Conservation (phyloP, 2,888 invertebrate species). For the Palloptera scutellata region DNA sequence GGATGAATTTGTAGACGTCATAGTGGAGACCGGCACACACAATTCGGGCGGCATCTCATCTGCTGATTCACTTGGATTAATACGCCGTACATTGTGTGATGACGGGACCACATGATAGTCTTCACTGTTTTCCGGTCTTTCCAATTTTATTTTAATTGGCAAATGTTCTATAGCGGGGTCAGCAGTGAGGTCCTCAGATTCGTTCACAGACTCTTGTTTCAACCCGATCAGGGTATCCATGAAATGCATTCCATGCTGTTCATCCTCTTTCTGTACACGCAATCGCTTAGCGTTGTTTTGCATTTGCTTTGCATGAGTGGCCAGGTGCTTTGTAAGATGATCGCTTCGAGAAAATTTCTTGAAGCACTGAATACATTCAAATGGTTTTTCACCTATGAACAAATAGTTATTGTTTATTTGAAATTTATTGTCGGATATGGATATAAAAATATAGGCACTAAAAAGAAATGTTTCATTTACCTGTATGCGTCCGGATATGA, state of each 20-base stretch:
- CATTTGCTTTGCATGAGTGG: slow-evolving; percentile 54
- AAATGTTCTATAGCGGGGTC: slow-evolving; percentile 28
- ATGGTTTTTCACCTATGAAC: slow-evolving; percentile 53
- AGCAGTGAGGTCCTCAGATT: slow-evolving; percentile 27
- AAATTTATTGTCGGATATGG: too few species aligned
- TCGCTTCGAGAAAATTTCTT: slow-evolving; percentile 61
- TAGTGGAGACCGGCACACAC: not conserved
- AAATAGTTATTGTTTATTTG: not conserved
- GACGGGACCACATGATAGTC: slow-evolving; percentile 48
- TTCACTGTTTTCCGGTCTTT: slow-evolving; percentile 47
- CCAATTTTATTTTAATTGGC: slow-evolving; percentile 51
- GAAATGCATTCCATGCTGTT: slow-evolving; percentile 47
- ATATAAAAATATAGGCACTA: not conserved
- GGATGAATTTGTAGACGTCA: not conserved
- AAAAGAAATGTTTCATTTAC: not conserved
- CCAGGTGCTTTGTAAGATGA: slow-evolving; percentile 59
- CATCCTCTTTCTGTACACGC: slow-evolving; percentile 32
- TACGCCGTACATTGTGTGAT: not conserved
- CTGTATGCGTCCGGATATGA: slow-evolving; percentile 58
- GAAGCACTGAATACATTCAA: slow-evolving; percentile 56
- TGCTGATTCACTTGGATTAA: not conserved
- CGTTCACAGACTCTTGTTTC: slow-evolving; percentile 12
- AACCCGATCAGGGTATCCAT: slow-evolving; percentile 40
- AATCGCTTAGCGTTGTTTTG: slow-evolving; percentile 28
- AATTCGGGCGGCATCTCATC: slow-evolving; percentile 3